These are phyloP conservation scores for Branchinecta lindahli DNA, from an alignment of 1,140 invertebrate species.

Conservation along the genomic window DNA sequence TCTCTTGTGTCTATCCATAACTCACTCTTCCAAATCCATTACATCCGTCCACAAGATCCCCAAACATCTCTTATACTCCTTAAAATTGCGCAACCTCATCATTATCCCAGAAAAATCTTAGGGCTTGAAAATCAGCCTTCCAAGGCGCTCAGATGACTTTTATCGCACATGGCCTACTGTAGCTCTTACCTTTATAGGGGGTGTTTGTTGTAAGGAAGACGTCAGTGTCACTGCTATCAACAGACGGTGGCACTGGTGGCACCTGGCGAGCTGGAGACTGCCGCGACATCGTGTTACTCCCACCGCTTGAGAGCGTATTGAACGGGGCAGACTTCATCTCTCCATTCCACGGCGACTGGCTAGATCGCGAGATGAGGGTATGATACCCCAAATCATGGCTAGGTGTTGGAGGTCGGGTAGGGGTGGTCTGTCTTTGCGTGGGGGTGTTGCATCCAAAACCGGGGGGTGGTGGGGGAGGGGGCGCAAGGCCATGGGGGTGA, in stretches of 20 bases:
- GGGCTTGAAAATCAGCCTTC: too few relatives aligned
- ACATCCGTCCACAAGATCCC: too few relatives aligned
- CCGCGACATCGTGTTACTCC: constrained; percentile 20
- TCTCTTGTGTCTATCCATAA: too few relatives aligned
- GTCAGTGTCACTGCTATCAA: not conserved
- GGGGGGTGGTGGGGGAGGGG: not conserved
- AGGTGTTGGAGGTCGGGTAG: constrained; percentile 30
- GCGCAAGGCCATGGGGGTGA: not conserved
- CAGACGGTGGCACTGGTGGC: constrained; percentile 22
- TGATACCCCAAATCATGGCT: constrained; percentile 57
- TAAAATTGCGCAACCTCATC: too few relatives aligned
- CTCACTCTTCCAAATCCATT: too few relatives aligned
- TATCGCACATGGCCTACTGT: too few relatives aligned
- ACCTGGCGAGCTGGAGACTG: constrained; percentile 23
- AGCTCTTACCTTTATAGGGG: constrained; percentile 26
- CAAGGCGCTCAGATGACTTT: too few relatives aligned
- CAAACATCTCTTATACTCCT: too few relatives aligned
- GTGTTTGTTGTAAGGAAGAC: constrained; percentile 6
- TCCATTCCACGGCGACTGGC: constrained; percentile 25
- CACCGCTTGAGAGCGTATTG: constrained; percentile 21
- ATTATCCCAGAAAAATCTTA: too few relatives aligned
- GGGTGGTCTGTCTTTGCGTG: not conserved
- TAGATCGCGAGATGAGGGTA: constrained; percentile 45
- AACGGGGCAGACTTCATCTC: constrained; percentile 8
- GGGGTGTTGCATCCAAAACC: not conserved